Conservation (phyloP, 2,113 vertebrate species). For the Rhineura floridana region DNA sequence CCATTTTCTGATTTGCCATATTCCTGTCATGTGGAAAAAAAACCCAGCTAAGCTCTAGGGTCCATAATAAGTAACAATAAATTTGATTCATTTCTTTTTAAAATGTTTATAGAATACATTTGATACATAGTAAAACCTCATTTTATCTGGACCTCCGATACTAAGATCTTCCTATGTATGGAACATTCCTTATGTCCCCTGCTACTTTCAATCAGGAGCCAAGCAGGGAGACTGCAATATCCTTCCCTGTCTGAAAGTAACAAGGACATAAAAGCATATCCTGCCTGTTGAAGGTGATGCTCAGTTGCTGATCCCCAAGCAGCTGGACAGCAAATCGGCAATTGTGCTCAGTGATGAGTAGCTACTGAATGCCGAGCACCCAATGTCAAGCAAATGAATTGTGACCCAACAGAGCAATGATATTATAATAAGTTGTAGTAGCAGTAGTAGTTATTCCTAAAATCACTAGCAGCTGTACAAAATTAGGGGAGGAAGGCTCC, state of each 20-base stretch:
- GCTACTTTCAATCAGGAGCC: constrained; percentile 22
- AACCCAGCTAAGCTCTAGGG: background rate
- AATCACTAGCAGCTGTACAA: background rate
- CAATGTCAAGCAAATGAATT: background rate
- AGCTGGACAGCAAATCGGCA: background rate
- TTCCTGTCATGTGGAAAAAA: background rate
- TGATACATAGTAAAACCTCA: background rate
- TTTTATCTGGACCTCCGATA: background rate
- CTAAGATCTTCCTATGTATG: background rate
- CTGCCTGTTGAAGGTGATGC: background rate
- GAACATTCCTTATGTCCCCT: background rate
- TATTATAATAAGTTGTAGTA: background rate
- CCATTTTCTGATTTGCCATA: background rate
- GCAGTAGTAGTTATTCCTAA: background rate
- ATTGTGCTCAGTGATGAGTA: background rate
- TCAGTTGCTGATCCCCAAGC: background rate
- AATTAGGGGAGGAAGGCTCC: background rate
- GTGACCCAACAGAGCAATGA: background rate
- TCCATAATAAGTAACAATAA: background rate
- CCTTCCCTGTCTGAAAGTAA: background rate
- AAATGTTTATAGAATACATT: background rate
- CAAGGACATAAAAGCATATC: background rate
- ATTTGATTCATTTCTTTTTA: background rate
- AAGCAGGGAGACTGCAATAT: constrained; percentile 14
- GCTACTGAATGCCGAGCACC: background rate